phyloP scores from a whole-genome alignment of 92 coral and sea anemone genomes.

The Diadumene lineata region DNA sequence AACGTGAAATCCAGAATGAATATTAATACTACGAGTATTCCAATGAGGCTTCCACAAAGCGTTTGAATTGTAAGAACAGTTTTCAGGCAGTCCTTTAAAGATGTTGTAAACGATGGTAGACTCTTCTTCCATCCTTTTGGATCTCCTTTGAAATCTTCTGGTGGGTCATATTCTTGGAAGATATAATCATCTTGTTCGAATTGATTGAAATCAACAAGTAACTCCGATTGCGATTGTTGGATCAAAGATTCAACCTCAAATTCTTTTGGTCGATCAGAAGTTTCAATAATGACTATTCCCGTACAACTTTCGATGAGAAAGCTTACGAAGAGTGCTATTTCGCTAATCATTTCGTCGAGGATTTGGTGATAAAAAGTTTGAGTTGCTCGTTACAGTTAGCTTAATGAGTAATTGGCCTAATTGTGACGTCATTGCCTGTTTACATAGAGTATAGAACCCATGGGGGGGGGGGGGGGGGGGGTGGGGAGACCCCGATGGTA shows the following conservation, averaged over 20 bases:
- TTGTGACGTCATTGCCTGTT: no score
- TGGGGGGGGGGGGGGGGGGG: no score
- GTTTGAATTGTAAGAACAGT: conserved; percentile 43
- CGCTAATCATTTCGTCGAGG: conserved; percentile 19
- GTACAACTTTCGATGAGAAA: conserved; percentile 26
- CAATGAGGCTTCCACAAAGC: conserved; percentile 33
- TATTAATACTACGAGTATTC: conserved; percentile 38
- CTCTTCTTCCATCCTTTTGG: conserved; percentile 54
- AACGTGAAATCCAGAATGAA: conserved; percentile 52
- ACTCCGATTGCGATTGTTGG: not conserved
- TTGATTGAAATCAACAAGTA: conserved; percentile 32
- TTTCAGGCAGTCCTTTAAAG: conserved; percentile 29
- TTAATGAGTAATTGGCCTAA: no score
- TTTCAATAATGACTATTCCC: not conserved
- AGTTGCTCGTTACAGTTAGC: no score
- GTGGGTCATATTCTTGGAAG: conserved; percentile 64
- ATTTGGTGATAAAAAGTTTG: no score
- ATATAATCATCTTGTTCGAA: conserved; percentile 46
- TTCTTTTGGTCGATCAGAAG: not conserved
- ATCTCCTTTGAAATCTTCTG: conserved; percentile 4
- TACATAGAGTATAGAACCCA: no score
- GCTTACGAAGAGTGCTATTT: conserved; percentile 8
- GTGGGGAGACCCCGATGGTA: no score
- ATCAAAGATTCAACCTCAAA: conserved; percentile 12
- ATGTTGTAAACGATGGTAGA: conserved; percentile 22